Conservation (phyloP, 2,888 invertebrate genomes). For the Eledone cirrhosa region DNA sequence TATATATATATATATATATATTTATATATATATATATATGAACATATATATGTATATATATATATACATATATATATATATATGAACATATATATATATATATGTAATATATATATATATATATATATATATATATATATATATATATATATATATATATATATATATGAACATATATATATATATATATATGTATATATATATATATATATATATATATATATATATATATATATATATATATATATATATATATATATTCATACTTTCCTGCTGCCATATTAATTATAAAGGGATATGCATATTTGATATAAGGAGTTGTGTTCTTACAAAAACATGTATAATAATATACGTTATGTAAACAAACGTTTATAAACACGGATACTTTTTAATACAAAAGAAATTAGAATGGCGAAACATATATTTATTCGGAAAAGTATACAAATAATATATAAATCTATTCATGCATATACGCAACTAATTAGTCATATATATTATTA, state of each 20-base stretch:
- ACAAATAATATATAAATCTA: constrained; percentile 14
- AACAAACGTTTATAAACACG: neutral
- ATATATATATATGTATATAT: constrained; percentile 7
- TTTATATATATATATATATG: neutral
- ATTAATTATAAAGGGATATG: no score
- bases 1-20: neutral
- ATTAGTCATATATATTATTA: neutral
- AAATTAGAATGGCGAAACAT: neutral
- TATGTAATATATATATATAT: neutral
- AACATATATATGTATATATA: constrained; percentile 11
- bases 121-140: constrained; percentile 14
- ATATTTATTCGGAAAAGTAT: neutral
- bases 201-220: no score
- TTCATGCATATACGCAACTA: neutral
- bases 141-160: neutral
- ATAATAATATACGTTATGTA: no score
- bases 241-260: no score
- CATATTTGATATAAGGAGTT: no score
- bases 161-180: constrained; percentile 9
- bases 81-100: no score
- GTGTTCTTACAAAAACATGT: no score
- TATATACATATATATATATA: neutral
- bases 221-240: no score
- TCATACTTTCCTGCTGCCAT: no score
- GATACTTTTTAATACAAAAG: neutral